A percentile compares a stretch with the other conserved stretches of the same genome.
These are phyloP conservation scores for Cephalopterus ornatus DNA, from an alignment of 2,113 vertebrate species.

Conservation along the genomic window DNA sequence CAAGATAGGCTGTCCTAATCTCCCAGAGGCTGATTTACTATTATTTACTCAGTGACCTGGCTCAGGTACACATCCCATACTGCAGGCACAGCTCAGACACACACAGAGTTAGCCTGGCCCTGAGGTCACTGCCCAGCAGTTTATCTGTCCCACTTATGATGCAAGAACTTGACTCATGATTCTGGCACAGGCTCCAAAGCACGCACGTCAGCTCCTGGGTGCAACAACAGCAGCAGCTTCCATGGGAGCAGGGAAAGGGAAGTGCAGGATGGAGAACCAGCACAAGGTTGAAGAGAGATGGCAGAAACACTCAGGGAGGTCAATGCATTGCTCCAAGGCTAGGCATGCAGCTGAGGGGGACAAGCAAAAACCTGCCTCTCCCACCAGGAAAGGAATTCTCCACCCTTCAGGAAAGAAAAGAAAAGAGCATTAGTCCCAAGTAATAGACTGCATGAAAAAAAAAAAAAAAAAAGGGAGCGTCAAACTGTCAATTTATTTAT, in stretches of 20 bases:
- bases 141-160: not conserved
- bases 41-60: not conserved
- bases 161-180: not conserved
- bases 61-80: not conserved
- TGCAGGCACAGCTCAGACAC: not conserved
- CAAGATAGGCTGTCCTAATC: not conserved
- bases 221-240: not conserved
- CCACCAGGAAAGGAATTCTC: constrained; percentile 21
- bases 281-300: not conserved
- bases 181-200: not conserved
- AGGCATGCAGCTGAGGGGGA: constrained; percentile 6
- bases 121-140: not conserved
- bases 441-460: not conserved
- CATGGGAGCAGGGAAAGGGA: not conserved
- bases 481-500: not conserved
- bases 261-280: not conserved
- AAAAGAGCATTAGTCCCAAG: constrained; percentile 27
- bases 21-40: not conserved
- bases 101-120: not conserved
- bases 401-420: constrained; percentile 19
- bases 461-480: not conserved
- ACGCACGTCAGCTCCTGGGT: not conserved
- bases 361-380: constrained; percentile 57
- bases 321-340: constrained; percentile 3
- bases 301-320: not conserved